These are phyloP conservation scores for Sternotherus odoratus DNA, from an alignment of 2,797 vertebrate genomes.

Conservation along the genomic window DNA sequence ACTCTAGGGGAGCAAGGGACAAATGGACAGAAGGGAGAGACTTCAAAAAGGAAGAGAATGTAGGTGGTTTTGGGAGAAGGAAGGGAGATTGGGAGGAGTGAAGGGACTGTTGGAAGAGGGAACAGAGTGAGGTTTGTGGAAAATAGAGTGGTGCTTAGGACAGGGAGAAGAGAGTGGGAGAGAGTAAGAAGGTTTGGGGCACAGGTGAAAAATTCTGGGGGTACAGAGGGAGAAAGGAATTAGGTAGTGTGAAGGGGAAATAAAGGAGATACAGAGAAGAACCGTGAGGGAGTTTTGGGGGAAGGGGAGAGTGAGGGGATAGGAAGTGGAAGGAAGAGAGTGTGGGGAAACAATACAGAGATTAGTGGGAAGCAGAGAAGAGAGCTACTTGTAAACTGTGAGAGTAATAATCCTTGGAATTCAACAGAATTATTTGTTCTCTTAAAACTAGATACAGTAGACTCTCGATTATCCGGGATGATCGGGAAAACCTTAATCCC, in stretches of 20 bases:
- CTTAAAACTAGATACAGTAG: background rate
- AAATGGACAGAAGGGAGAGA: background rate
- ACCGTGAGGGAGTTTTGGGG: background rate
- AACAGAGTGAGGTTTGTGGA: background rate
- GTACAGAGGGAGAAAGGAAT: background rate
- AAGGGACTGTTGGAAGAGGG: background rate
- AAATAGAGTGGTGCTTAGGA: background rate
- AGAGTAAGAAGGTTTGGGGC: background rate
- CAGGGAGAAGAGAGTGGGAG: background rate
- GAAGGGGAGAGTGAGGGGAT: background rate
- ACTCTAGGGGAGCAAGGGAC: background rate
- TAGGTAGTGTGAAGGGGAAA: background rate
- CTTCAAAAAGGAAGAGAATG: fast-evolving
- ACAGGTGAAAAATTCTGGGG: background rate
- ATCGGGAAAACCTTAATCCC: too few species aligned
- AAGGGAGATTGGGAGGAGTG: background rate
- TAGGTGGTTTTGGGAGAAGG: background rate
- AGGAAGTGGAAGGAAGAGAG: background rate
- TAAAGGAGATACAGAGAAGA: background rate
- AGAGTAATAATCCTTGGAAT: background rate
- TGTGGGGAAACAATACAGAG: background rate
- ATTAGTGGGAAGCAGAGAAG: background rate
- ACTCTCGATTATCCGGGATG: too few species aligned
- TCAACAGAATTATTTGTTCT: background rate
- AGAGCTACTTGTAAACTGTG: background rate